phyloP scores from a whole-genome alignment of 1,140 invertebrate genomes.

The Sitophilus oryzae region DNA sequence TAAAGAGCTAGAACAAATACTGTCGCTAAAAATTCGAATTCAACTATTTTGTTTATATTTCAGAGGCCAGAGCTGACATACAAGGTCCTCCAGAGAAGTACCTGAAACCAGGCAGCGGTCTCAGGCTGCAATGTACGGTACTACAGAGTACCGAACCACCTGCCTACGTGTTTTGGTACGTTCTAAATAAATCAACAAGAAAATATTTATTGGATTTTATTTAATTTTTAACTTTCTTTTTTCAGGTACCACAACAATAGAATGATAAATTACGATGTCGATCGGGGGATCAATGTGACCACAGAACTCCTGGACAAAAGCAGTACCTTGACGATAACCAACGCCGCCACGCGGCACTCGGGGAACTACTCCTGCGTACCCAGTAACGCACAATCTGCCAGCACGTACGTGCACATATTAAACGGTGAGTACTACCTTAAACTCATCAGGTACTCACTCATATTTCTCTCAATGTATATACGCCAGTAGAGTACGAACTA shows the following conservation, averaged over 20 bases:
- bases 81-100: slow-evolving; percentile 77
- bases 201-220: too few relatives aligned
- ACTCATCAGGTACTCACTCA: too few relatives aligned
- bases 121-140: slow-evolving; percentile 73
- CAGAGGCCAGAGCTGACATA: slow-evolving; percentile 82
- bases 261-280: slow-evolving; percentile 84
- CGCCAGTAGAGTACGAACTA: too few relatives aligned
- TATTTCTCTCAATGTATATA: too few relatives aligned
- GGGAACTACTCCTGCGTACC: slow-evolving; percentile 85
- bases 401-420: slow-evolving; percentile 79
- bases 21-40: too few relatives aligned
- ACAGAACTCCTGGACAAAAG: slow-evolving; percentile 56
- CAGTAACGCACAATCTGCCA: slow-evolving; percentile 76
- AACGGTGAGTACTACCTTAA: slow-evolving; percentile 69
- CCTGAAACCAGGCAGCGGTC: slow-evolving; percentile 74
- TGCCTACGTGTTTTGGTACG: slow-evolving; percentile 74
- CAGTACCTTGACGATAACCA: slow-evolving; percentile 59
- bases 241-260: slow-evolving; percentile 84
- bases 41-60: too few relatives aligned
- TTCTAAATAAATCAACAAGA: too few relatives aligned
- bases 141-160: slow-evolving; percentile 76
- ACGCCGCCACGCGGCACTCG: slow-evolving; percentile 64
- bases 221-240: too few relatives aligned
- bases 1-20: too few relatives aligned
- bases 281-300: slow-evolving; percentile 76